Evolutionary conservation across 2,113 vertebrate genomes (phyloP), one percentile per base, ranked within the genome.

Genomic region (Egretta garzetta): DNA sequence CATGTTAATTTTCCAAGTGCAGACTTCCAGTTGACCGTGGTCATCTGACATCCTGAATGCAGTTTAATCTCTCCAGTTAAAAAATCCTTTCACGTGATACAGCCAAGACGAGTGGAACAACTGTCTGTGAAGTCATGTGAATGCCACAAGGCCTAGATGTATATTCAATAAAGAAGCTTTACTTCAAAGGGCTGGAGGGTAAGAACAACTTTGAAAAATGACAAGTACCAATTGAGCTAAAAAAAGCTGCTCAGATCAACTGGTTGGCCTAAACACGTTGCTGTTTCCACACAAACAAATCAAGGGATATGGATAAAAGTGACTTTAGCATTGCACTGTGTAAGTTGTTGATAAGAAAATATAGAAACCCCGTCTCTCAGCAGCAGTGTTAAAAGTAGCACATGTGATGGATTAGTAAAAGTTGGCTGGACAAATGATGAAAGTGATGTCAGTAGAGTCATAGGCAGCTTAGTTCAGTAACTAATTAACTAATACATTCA

Each of bases 361-460:
- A 8, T 1, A 82, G 60, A 27, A 41, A 3, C 0, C 13, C 15
- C 32, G 0, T 7, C 33, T 9, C 35, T 14, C 30, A 35, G 81
- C 11, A 79, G 64, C 81, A 63, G 30, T 9, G 30, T 2, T 30
- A 24, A 33, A 23, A 18, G 28, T 11, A 67, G 47, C 80, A 28
- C 6, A 12, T 4, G 10, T 28, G 12, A 26, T 6, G 30, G 63
- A 4, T 19, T 30, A 47, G 10, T 17, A 8, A 10, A 90, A 37
- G n/a, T 3, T 41, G 62, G 16, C 68, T 19, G 52, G 7, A 35
- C 50, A 32, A 45, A 10, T 20, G 35, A 60, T 5, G 33, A 12
- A 35, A 64, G 76, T 0, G 35, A 5, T 11, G 32, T 47, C 71
- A 91, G 35, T 12, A 70, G 56, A 80, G 56, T 74, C 52, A 35